Evolutionary conservation across 2,113 vertebrate genomes (phyloP), one percentile per base, ranked within the genome.

Genomic region (Crypturellus undulatus): DNA sequence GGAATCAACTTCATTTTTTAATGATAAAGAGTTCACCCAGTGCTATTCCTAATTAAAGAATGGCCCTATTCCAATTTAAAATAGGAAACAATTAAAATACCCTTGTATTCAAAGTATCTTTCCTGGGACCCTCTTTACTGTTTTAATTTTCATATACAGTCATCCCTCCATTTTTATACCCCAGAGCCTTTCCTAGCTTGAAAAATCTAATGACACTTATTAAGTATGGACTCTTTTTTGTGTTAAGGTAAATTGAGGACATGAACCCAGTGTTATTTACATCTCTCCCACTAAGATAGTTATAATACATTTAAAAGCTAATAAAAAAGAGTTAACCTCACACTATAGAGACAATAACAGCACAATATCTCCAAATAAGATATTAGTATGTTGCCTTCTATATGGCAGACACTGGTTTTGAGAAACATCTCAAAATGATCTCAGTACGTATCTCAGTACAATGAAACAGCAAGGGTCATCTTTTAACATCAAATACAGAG

Each of bases 81-180:
- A 83, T 56, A 92, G 70, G 70, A 92, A 92, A 73, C 78, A 87
- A 87, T 73, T 69, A 16, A 82, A 89, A 65, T n/a, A 91, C 17
- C 45, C 68, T 75, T 71, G 16, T 59, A 87, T 78, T 80, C 68
- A 80, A 83, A 87, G 59, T 19, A 56, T 83, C 42, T 91, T 87
- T 32, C 52, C 75, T 17, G 59, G 40, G n/a, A 82, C 12, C 26
- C 17, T 11, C 2, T 82, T 92, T 84, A 72, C 11, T 8, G 18
- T 59, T 77, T 83, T 0, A 0, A 30, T 89, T 80, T 94, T 42
- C 67, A 15, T 78, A 8, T 51, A 71, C 24, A 67, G 81, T 8
- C 25, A 51, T 6, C 60, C 77, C 51, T 69, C 59, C 68, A 81
- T 84, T 87, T 79, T 52, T 79, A 78, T n/a, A 92, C 11, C 22